phyloP scores from a whole-genome alignment of 2,888 invertebrate genomes.

The Proisotoma minuta region DNA sequence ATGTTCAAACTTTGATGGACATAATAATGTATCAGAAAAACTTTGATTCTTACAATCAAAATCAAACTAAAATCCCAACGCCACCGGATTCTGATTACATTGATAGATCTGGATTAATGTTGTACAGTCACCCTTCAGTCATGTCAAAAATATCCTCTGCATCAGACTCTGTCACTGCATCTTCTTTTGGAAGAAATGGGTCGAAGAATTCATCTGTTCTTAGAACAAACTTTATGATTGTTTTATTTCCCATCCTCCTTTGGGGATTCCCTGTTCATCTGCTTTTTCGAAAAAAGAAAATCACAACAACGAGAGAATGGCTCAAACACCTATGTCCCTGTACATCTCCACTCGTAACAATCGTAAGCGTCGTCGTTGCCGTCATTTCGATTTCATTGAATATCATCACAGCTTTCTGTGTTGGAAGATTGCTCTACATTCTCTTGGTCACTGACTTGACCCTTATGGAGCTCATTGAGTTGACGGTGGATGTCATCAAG shows the following conservation, averaged over 20 bases:
- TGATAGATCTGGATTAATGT: too few relatives aligned
- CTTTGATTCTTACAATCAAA: too few relatives aligned
- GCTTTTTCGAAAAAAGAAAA: neutral
- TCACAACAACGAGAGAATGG: neutral
- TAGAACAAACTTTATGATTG: neutral
- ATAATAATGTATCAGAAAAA: too few relatives aligned
- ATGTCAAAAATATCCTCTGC: too few relatives aligned
- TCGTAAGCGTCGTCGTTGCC: neutral
- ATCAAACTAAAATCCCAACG: too few relatives aligned
- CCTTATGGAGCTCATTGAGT: neutral
- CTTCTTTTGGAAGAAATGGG: too few relatives aligned
- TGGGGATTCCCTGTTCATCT: constrained; percentile 10
- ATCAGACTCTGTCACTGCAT: too few relatives aligned
- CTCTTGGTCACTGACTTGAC: neutral
- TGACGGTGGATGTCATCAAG: neutral
- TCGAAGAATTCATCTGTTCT: neutral
- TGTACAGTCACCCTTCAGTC: too few relatives aligned
- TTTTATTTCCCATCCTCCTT: neutral
- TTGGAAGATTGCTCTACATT: neutral
- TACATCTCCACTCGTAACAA: neutral
- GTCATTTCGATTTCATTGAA: neutral
- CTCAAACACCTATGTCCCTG: neutral
- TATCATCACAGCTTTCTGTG: neutral
- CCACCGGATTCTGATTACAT: too few relatives aligned
- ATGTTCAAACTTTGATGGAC: too few relatives aligned